These are phyloP conservation scores for Pristionchus mayeri DNA, from an alignment of 2,888 invertebrate species.

Conservation along the genomic window DNA sequence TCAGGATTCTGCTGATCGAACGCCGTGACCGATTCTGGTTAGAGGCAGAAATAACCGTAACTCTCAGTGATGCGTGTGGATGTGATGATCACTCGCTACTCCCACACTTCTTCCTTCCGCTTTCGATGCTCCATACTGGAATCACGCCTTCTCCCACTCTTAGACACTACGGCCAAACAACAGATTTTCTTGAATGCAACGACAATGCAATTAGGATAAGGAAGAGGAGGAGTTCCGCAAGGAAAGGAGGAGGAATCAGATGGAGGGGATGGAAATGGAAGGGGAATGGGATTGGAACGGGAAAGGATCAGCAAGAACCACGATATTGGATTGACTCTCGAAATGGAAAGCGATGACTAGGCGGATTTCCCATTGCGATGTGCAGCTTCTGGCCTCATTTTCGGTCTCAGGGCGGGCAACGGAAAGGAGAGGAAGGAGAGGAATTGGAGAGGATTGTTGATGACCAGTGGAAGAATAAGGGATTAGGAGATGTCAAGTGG, in stretches of 20 bases:
- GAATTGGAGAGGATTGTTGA: neutral
- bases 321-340: neutral
- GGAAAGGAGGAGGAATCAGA: neutral
- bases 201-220: neutral
- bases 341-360: neutral
- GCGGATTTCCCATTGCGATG: too few species aligned
- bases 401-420: neutral
- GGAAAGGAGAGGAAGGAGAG: neutral
- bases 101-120: neutral
- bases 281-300: neutral
- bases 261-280: too few species aligned
- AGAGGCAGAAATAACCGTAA: too few species aligned
- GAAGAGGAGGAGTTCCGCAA: neutral
- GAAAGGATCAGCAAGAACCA: slow-evolving; percentile 7
- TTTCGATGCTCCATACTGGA: neutral
- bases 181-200: neutral
- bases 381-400: too few species aligned
- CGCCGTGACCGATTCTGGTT: too few species aligned
- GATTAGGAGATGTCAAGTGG: neutral
- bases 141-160: neutral
- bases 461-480: neutral
- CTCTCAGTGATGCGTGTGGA: too few species aligned
- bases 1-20: too few species aligned
- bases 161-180: neutral
- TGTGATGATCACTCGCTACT: neutral